Evolutionary conservation across 2,797 vertebrate species (phyloP).

Genomic region (Chaetophractus vellerosus): DNA sequence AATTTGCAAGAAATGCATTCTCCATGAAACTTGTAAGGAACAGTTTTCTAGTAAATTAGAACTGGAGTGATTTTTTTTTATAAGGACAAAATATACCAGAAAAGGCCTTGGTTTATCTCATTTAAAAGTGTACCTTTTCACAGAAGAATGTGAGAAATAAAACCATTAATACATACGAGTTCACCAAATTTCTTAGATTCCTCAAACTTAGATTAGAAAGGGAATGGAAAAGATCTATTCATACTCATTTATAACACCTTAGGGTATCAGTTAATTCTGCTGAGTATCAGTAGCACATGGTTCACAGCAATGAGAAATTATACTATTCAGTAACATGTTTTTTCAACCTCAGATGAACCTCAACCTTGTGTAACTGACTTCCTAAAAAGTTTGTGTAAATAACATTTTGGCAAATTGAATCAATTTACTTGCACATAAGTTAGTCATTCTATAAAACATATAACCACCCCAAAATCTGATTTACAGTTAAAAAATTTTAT

Average conservation of each 20-base stretch:
- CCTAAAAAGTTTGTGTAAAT: constrained; percentile 79
- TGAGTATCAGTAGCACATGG: constrained; percentile 75
- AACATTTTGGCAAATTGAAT: constrained; percentile 77
- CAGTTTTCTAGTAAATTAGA: constrained; percentile 12
- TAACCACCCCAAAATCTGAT: constrained; percentile 29
- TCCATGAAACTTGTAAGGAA: constrained; percentile 42
- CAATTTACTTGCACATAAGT: constrained; percentile 72
- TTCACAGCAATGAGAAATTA: constrained; percentile 75
- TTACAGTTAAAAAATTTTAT: constrained; percentile 51
- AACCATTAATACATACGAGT: constrained; percentile 35
- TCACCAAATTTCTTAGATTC: constrained; percentile 66
- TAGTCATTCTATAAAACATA: constrained; percentile 72
- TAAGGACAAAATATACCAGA: constrained; percentile 64
- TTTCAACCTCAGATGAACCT: constrained; percentile 75
- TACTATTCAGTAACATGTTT: constrained; percentile 76
- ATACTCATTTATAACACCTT: constrained; percentile 69
- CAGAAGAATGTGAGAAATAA: constrained; percentile 20
- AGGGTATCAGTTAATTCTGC: constrained; percentile 73
- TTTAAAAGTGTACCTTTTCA: constrained; percentile 63
- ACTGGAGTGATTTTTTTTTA: constrained; percentile 3
- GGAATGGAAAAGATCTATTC: constrained; percentile 62
- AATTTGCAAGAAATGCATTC: constrained; percentile 30
- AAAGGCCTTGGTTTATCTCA: constrained; percentile 21
- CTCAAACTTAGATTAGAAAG: constrained; percentile 64
- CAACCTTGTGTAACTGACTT: constrained; percentile 74